These are phyloP conservation scores for Drosophila monieri DNA, from an alignment of 2,888 invertebrate species.

Conservation along the genomic window DNA sequence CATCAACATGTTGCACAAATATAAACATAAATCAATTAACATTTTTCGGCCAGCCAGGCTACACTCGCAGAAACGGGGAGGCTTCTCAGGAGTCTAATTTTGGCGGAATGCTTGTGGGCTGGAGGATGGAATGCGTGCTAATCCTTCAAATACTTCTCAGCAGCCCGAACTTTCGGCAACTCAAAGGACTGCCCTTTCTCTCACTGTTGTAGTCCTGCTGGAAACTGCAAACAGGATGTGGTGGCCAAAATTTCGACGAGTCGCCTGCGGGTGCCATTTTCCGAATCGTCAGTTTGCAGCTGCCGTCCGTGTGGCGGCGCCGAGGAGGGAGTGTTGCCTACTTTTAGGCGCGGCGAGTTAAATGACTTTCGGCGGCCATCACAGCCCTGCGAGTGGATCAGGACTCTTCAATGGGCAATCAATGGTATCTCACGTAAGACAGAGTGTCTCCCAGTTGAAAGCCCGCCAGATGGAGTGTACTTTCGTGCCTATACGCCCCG, in stretches of 20 bases:
- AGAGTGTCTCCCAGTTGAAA: too few relatives aligned
- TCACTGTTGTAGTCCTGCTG: background rate
- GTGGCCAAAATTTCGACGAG: slow-evolving; percentile 31
- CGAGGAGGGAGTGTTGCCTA: slow-evolving; percentile 43
- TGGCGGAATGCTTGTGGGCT: too few relatives aligned
- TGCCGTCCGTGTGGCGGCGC: slow-evolving; percentile 20
- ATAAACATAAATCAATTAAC: slow-evolving; percentile 80
- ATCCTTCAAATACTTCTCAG: too few relatives aligned
- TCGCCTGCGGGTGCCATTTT: slow-evolving; percentile 56
- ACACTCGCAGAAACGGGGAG: background rate
- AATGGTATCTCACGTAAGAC: background rate
- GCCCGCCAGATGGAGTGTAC: background rate
- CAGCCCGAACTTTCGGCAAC: too few relatives aligned
- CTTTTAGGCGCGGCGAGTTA: slow-evolving; percentile 57
- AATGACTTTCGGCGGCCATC: slow-evolving; percentile 14
- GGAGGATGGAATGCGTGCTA: too few relatives aligned
- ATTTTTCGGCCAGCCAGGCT: slow-evolving; percentile 49
- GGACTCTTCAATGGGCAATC: background rate
- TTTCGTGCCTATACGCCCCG: background rate
- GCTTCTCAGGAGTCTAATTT: too few relatives aligned
- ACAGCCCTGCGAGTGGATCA: background rate
- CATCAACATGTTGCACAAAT: slow-evolving; percentile 78
- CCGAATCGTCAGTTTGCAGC: slow-evolving; percentile 67
- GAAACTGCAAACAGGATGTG: slow-evolving; percentile 7
- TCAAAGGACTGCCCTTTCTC: background rate